Evolutionary conservation across 2,797 vertebrate genomes (phyloP), one percentile per base, ranked within the genome.

Genomic region (Euthynnus affinis): DNA sequence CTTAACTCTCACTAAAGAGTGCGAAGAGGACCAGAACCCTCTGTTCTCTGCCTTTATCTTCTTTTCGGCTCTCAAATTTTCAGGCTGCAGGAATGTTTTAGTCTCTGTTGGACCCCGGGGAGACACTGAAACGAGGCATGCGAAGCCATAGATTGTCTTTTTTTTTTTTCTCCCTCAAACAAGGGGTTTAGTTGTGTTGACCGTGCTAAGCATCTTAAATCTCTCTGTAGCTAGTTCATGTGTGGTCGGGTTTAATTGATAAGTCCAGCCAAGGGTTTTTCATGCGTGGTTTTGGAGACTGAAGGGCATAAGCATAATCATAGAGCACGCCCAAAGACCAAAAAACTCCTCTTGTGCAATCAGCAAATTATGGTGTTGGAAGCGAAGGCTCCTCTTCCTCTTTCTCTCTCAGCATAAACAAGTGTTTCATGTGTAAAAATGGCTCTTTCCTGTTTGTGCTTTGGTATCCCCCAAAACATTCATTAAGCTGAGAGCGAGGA

Each of bases 81-180:
- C 71, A 66, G 64, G 69, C 84, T 81, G n/a, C 78, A 91, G 87
- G 83, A 93, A 93, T 91, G 89, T 91, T 77, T 86, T 83, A 5
- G 4, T 62, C 63, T 84, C 79, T 34, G 73, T 20, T 51, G 77
- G 75, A 69, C 86, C 86, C 92, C 20, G 73, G 85, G 85, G 90
- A 87, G 73, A 71, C 83, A 71, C 86, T 75, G 90, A 76, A 78
- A 55, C 18, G 9, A 84, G 76, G 77, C 83, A 64, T 10, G 40
- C 79, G 70, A 65, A 86, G 70, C 87, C 72, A 22, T 78, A 74
- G 76, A 61, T 60, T 75, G 77, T 71, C 66, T 62, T 62, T 25
- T 1, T 63, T n/a, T n/a, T n/a, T n/a, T n/a, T n/a, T n/a, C 71
- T 42, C 63, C 57, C 55, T n/a, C n/a, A n/a, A 79, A 76, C 63